Base-by-base conservation (phyloP, 2,797 vertebrate species). In the Scleropages formosus region DNA sequence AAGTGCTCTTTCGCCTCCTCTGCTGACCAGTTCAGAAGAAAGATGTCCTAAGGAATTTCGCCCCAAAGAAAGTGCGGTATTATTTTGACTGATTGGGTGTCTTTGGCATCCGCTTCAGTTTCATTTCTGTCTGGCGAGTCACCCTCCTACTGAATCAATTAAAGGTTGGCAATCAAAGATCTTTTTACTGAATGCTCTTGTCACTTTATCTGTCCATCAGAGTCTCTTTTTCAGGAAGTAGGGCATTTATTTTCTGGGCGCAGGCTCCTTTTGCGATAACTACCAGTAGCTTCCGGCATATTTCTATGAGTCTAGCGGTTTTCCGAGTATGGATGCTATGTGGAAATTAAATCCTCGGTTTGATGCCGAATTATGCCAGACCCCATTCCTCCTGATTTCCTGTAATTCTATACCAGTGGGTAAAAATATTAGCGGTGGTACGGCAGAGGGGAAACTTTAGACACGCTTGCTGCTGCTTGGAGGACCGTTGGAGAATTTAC, bases 381-480 rank as follows among this genome's bases (percentile, higher is more conserved):
- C 90, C 90, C 89, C 87, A 82, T 93, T 95, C 90, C 90, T 91
- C 91, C 90, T 92, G 86, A 95, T 96, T 98, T 97, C 93, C 95
- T 96, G 96, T 97, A 98, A 97, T 92, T 90, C 91, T 94, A 96
- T 93, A 94, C 93, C 90, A 88, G 88, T 85, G 91, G 92, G 94
- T 96, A 96, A 96, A 98, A 96, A 94, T 96, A 95, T 95, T 93
- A 95, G 93, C 88, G 91, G 92, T 91, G 89, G 88, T 87, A 89
- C 86, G 78, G 88, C 85, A 88, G 90, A 84, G 89, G 82, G 90
- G 93, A 94, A 94, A 93, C 88, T 86, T 82, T 90, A 92, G 92
- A 89, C 90, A 87, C 84, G 74, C 84, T 60, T 85, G 85, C 87
- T 88, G 71, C 89, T 87, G 83, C 83, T 91, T 84, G 87, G 87